A percentile compares a stretch with the other conserved stretches of the same genome.
These are phyloP conservation scores for Poeciliopsis paucimaculata DNA, from an alignment of 2,797 vertebrate genomes.

Conservation along the genomic window DNA sequence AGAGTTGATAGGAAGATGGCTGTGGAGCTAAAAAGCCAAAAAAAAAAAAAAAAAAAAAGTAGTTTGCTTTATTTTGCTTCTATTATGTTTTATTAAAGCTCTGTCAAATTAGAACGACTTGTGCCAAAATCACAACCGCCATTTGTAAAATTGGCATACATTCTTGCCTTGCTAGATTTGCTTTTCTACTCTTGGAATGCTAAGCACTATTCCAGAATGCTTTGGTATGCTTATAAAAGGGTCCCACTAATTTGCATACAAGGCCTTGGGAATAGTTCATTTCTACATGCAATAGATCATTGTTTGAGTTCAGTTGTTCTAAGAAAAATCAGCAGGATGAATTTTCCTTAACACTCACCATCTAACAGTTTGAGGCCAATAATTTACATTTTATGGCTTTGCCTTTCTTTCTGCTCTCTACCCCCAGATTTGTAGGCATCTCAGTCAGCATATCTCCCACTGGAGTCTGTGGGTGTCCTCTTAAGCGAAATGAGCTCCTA, in stretches of 20 bases:
- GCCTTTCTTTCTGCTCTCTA: constrained; percentile 23
- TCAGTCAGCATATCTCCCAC: constrained; percentile 65
- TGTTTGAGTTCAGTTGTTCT: constrained; percentile 58
- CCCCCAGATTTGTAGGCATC: constrained; percentile 63
- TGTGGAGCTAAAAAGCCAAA: background rate
- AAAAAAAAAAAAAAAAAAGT: background rate
- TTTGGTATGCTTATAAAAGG: constrained; percentile 49
- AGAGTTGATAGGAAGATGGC: background rate
- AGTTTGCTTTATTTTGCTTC: background rate
- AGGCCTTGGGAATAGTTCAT: constrained; percentile 34
- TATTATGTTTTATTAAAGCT: constrained; percentile 3
- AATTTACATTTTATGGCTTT: constrained; percentile 31
- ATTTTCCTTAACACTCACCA: constrained; percentile 35
- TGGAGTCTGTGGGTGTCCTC: constrained; percentile 69
- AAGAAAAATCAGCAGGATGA: constrained; percentile 34
- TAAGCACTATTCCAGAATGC: constrained; percentile 27
- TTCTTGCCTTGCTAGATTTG: constrained; percentile 40
- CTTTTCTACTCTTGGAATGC: constrained; percentile 36
- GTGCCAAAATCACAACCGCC: constrained; percentile 33
- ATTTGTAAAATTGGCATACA: constrained; percentile 15
- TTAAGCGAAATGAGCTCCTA: constrained; percentile 53
- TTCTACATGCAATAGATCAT: constrained; percentile 32
- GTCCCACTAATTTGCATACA: constrained; percentile 60
- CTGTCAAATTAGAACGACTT: constrained; percentile 21
- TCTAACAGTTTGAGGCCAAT: constrained; percentile 45